phyloP scores from a whole-genome alignment of 1,140 invertebrate genomes.

The Protaetia brevitarsis region DNA sequence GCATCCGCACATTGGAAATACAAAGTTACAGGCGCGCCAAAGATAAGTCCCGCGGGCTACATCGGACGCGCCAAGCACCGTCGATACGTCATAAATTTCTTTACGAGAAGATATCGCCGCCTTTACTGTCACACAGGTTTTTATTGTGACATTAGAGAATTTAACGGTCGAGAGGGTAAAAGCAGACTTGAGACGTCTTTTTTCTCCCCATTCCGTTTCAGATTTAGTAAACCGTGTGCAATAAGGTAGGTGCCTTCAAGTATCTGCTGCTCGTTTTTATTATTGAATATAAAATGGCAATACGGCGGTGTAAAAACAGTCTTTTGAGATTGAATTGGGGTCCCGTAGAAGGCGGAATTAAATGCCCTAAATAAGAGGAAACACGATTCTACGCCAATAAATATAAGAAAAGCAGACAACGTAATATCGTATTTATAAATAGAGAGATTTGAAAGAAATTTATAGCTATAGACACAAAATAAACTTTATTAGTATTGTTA shows the following conservation, averaged over 20 bases:
- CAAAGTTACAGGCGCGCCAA: background rate
- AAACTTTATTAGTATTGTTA: background rate
- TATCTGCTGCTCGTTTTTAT: background rate
- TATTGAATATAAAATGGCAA: background rate
- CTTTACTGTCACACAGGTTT: background rate
- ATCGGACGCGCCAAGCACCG: no score
- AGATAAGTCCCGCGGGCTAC: background rate
- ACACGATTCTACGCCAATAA: background rate
- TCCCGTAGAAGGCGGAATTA: background rate
- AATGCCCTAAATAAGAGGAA: slow-evolving; percentile 6
- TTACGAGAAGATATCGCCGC: background rate
- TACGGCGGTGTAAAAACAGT: background rate
- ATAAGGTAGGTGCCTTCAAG: background rate
- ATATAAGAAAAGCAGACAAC: background rate
- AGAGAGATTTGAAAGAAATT: background rate
- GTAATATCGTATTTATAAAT: background rate
- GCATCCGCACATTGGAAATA: background rate
- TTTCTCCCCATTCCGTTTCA: background rate
- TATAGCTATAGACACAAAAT: background rate
- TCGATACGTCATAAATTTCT: slow-evolving; percentile 16
- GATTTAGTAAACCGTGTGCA: background rate
- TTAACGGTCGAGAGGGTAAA: background rate
- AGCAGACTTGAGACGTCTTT: background rate
- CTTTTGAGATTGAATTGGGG: background rate
- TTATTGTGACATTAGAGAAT: slow-evolving; percentile 6